phyloP scores from a whole-genome alignment of 2,113 vertebrate genomes.

The Melanerpes formicivorus region DNA sequence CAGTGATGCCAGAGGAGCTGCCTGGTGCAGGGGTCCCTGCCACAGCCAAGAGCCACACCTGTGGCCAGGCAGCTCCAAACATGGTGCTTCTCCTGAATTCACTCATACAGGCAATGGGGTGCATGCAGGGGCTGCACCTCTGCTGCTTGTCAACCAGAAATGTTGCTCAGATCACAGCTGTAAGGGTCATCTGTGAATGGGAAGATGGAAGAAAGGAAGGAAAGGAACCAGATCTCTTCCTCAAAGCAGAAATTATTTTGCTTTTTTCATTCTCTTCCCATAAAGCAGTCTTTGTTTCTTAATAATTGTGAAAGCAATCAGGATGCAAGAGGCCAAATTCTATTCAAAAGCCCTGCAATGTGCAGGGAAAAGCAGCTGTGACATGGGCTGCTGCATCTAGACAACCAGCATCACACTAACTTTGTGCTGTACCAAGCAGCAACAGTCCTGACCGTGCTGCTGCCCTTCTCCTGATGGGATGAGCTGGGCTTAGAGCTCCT shows the following conservation, averaged over 20 bases:
- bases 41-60: background rate
- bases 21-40: background rate
- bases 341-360: background rate
- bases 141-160: fast-evolving
- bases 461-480: background rate
- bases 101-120: fast-evolving
- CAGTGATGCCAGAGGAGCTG: background rate
- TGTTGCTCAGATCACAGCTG: background rate
- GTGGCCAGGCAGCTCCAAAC: background rate
- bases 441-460: fast-evolving
- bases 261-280: background rate
- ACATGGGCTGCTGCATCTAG: background rate
- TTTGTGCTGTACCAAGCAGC: fast-evolving
- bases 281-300: slow-evolving; percentile 15
- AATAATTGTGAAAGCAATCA: background rate
- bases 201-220: background rate
- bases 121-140: background rate
- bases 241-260: background rate
- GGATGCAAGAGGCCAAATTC: background rate
- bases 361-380: background rate
- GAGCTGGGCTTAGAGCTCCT: background rate
- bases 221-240: background rate
- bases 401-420: background rate
- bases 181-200: background rate
- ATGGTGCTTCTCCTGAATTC: background rate